A percentile compares a stretch with the other conserved stretches of the same genome.
phyloP scores from a whole-genome alignment of 2,888 invertebrate genomes.

The Platerodrilus igneus region DNA sequence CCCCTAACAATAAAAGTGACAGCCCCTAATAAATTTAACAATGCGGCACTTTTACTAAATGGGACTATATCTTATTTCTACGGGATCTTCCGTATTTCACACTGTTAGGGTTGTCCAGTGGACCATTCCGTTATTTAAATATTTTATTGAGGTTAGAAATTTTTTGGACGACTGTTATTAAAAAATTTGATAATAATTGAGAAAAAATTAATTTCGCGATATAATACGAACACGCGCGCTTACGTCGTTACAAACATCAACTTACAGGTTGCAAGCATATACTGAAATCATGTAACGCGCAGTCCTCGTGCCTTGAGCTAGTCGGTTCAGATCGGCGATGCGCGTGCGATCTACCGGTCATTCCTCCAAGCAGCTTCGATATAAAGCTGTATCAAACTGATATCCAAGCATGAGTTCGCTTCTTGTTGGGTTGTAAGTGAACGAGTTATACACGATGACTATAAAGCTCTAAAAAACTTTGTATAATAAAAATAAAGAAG shows the following conservation, averaged over 20 bases:
- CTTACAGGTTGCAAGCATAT: slow-evolving; percentile 48
- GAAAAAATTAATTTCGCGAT: slow-evolving; percentile 36
- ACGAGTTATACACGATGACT: too few relatives aligned
- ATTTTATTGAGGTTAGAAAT: slow-evolving; percentile 10
- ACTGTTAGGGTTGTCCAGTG: too few relatives aligned
- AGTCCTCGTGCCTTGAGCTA: slow-evolving; percentile 46
- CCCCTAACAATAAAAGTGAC: too few relatives aligned
- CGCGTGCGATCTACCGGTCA: slow-evolving; percentile 54
- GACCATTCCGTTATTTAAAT: slow-evolving; percentile 14
- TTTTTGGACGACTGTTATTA: slow-evolving; percentile 11
- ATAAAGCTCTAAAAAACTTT: too few relatives aligned
- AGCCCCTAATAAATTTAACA: too few relatives aligned
- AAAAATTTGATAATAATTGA: slow-evolving; percentile 16
- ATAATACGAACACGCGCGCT: slow-evolving; percentile 37
- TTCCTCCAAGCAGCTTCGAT: slow-evolving; percentile 31
- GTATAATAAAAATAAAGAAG: too few relatives aligned
- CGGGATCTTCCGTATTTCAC: too few relatives aligned
- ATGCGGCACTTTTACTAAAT: too few relatives aligned
- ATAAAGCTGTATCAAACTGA: slow-evolving; percentile 18
- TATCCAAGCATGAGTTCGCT: slow-evolving; percentile 24
- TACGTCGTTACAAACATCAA: slow-evolving; percentile 39
- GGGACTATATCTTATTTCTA: too few relatives aligned
- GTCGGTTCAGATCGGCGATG: slow-evolving; percentile 47
- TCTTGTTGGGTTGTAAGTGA: too few relatives aligned
- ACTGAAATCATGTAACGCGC: slow-evolving; percentile 50